Base-by-base conservation (phyloP, 2,113 vertebrate species). In the Petroica traversi region DNA sequence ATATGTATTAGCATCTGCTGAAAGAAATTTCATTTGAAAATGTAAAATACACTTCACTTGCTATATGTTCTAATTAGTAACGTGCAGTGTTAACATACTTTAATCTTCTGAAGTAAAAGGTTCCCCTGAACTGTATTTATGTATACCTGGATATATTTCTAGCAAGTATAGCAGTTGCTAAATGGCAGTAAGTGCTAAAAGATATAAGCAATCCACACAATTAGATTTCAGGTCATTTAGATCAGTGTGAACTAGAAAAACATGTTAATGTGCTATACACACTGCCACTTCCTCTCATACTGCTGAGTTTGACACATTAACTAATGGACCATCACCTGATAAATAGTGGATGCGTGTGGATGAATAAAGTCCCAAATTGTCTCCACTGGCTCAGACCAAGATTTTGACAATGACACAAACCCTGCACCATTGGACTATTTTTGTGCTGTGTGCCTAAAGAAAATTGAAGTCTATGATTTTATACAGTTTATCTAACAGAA, bases 1-100 rank as follows among this genome's bases (percentile, higher is more conserved):
- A 94, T 95, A 97, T 82, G 89, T 96, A 97, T 96, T 95, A 96
- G 94, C 89, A 95, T 92, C 94, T 96, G 93, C 64, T 95, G 81
- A 95, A 88, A 91, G 91, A 91, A 89, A 92, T 86, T 91, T 63
- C 80, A 91, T 63, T 92, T 81, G 92, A 69, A 93, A 92, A 79
- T 55, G 78, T 94, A 91, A 92, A 95, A 92, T 81, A 76, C 59
- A 72, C 61, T 93, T 77, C 71, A 88, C 79, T 92, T 67, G 68
- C 85, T 94, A 19, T 74, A 62, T n/a, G 68, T 63, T 55, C 81
- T 91, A 85, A 94, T 96, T 94, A 88, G 81, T 89, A 79, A 91
- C 71, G 55, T 7, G 41, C 75, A 92, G 55, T 25, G 22, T 62
- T 92, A 92, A 75, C 26, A 63, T 22, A 89, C 15, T 93, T 91